Base-by-base conservation (phyloP, 2,113 vertebrate genomes). In the Xerus inauris region DNA sequence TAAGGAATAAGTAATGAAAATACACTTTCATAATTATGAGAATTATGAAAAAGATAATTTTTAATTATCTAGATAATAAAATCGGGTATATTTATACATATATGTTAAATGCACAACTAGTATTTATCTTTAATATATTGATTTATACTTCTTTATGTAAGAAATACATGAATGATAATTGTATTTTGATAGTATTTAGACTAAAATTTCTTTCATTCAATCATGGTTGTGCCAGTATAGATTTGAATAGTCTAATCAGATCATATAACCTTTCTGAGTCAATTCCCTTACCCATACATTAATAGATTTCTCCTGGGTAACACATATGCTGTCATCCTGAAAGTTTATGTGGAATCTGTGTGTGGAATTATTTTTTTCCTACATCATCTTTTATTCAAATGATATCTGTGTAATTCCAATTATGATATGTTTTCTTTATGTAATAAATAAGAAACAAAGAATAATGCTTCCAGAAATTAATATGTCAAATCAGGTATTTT, bases 401-500 rank as follows among this genome's bases (percentile, higher is more conserved):
- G 0, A 30, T 14, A 95, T 65, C 35, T 85, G 1, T 5, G 6
- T 94, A 88, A 82, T 0, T 89, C 6, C 30, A 72, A 80, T 96
- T 0, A 47, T 24, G 3, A 71, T 94, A 81, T 57, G 26, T 6
- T 87, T 64, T 10, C 40, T 87, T 92, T 84, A 95, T 40, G 54
- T 20, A 92, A 76, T 89, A 35, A 17, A 80, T 72, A 67, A 92
- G 49, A 16, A 92, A 69, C 3, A 83, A 72, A 97, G 95, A 65
- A 28, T 91, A 24, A 94, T 6, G 87, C 20, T 51, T 88, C 11
- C 38, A 92, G 80, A 95, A 95, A 95, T n/a, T 86, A 97, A 87
- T 93, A 83, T 93, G 82, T 91, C 76, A 97, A 97, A 95, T 81
- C 67, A 94, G 94, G 95, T 32, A 96, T 97, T 96, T 95, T 14